Percentiles rank a stretch among this genome's conserved stretches.
These are phyloP conservation scores for Neodiprion lecontei DNA, from an alignment of 1,140 invertebrate species.

Conservation along the genomic window DNA sequence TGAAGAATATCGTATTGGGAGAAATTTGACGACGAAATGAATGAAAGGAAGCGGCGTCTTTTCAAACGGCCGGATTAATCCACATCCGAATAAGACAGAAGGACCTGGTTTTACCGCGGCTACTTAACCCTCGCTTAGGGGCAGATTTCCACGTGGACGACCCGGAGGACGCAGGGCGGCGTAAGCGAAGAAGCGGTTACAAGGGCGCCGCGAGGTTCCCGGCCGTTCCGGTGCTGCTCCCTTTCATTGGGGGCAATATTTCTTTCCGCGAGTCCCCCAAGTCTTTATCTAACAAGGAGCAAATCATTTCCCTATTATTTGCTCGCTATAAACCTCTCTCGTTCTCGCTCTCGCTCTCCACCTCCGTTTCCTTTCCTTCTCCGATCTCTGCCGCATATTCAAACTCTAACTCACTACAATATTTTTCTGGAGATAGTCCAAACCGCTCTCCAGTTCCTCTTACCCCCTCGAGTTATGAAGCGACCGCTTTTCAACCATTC, in stretches of 20 bases:
- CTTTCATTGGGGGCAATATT: conserved; percentile 49
- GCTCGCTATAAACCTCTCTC: conserved; percentile 57
- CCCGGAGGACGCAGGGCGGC: conserved; percentile 41
- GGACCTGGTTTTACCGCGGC: neutral
- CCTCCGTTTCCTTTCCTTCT: conserved; percentile 37
- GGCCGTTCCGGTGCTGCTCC: conserved; percentile 18
- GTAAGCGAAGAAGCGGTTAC: conserved; percentile 49
- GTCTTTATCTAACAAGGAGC: conserved; percentile 65
- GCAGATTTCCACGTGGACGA: conserved; percentile 50
- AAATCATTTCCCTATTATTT: conserved; percentile 66
- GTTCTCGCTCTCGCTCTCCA: conserved; percentile 38
- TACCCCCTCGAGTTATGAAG: conserved; percentile 6
- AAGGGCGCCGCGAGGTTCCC: conserved; percentile 37
- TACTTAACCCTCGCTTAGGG: conserved; percentile 7
- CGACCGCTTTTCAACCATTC: too few species aligned
- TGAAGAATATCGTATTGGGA: too few species aligned
- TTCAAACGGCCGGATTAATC: too few species aligned
- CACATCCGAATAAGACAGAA: neutral
- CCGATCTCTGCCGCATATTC: conserved; percentile 28
- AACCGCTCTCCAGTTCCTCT: conserved; percentile 31
- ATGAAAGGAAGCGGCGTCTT: too few species aligned
- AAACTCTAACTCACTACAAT: conserved; percentile 32
- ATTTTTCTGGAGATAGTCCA: conserved; percentile 59
- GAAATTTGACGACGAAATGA: too few species aligned
- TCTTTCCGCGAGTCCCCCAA: conserved; percentile 56